Conservation (phyloP, 1,140 invertebrate species). For the Drosophila tropicalis region DNA sequence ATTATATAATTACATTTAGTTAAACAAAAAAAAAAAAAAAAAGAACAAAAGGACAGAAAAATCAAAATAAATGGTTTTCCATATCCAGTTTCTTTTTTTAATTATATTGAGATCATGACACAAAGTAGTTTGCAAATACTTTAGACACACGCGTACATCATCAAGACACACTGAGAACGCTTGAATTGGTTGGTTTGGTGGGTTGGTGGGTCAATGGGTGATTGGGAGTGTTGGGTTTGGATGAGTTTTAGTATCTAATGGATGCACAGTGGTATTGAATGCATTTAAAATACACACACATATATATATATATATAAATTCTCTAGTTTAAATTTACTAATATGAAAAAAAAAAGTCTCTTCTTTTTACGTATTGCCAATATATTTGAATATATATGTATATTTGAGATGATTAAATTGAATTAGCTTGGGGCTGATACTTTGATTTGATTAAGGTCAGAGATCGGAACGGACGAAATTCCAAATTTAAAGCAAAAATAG, state of each 20-base stretch:
- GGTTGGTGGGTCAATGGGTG: background rate
- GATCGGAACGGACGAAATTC: too few relatives aligned
- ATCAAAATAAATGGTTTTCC: constrained; percentile 51
- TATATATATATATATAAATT: constrained; percentile 24
- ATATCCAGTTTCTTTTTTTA: constrained; percentile 27
- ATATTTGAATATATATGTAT: constrained; percentile 42
- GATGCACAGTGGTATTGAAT: constrained; percentile 48
- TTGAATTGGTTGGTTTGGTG: constrained; percentile 58
- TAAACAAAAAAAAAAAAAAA: constrained; percentile 53
- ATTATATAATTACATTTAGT: constrained; percentile 70
- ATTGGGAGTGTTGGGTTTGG: background rate
- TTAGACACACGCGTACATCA: constrained; percentile 70
- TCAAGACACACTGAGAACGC: constrained; percentile 74
- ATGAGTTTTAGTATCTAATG: constrained; percentile 33
- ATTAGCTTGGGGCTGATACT: background rate
- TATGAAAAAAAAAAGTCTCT: constrained; percentile 38
- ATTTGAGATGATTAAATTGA: constrained; percentile 16
- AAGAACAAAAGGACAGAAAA: background rate
- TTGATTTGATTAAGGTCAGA: background rate
- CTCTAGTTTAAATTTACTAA: constrained; percentile 62
- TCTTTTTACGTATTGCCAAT: constrained; percentile 68
- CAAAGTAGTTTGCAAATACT: constrained; percentile 73
- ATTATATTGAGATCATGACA: constrained; percentile 73
- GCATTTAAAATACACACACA: constrained; percentile 26
- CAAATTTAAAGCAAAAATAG: too few relatives aligned